Percentiles rank a stretch among this genome's conserved stretches.
Conservation (phyloP, 2,888 invertebrate species). For the Drosophila gaucha region DNA sequence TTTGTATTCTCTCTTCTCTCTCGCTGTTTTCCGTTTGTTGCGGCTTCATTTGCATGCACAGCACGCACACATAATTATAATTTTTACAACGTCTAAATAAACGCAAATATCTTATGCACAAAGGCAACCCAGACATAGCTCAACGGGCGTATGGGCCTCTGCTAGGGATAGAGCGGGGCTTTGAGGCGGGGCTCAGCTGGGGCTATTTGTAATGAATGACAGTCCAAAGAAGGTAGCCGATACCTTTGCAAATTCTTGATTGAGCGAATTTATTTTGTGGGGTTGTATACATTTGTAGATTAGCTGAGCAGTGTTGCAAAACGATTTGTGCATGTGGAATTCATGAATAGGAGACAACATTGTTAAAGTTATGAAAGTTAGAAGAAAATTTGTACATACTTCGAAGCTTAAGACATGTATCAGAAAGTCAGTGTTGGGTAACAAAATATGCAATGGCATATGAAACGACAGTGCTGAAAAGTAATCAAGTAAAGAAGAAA, state of each 20-base stretch:
- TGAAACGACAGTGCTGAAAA: no score
- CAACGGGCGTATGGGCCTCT: slow-evolving; percentile 14
- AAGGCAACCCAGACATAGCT: slow-evolving; percentile 47
- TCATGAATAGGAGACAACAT: neutral
- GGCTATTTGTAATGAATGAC: slow-evolving; percentile 63
- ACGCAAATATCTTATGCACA: slow-evolving; percentile 75
- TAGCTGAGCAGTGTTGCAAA: slow-evolving; percentile 2
- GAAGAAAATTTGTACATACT: no score
- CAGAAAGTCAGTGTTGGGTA: no score
- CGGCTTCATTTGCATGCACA: slow-evolving; percentile 49
- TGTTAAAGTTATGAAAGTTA: neutral
- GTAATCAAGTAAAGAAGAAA: no score
- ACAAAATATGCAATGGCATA: no score
- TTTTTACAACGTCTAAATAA: slow-evolving; percentile 80
- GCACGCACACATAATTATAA: slow-evolving; percentile 79
- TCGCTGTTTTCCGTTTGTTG: neutral
- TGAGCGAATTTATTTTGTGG: neutral
- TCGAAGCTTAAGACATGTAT: no score
- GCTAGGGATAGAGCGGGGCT: neutral
- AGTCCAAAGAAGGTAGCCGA: slow-evolving; percentile 62
- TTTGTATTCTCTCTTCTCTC: neutral
- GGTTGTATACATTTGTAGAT: neutral
- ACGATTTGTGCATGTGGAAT: neutral
- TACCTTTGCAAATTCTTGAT: slow-evolving; percentile 40
- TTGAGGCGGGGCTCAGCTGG: neutral